Percentiles rank a stretch among this genome's conserved stretches.
Conservation (phyloP, 2,113 vertebrate genomes). For the Oreochromis niloticus region DNA sequence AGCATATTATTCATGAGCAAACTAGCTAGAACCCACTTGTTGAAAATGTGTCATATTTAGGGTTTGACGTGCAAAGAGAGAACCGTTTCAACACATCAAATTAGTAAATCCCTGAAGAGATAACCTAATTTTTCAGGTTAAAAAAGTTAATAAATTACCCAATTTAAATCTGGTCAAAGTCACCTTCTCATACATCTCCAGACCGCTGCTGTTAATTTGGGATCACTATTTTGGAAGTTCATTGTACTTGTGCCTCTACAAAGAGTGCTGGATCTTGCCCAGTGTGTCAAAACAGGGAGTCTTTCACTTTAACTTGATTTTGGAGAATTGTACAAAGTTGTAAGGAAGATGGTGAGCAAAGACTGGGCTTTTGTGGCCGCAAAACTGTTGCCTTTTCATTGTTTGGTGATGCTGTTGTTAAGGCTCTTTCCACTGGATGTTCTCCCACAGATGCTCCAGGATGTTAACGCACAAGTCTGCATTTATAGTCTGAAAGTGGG, state of each 20-base stretch:
- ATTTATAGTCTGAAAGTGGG: background rate
- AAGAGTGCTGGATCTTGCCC: accelerated
- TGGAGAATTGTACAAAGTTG: background rate
- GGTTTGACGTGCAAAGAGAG: background rate
- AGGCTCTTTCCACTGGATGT: background rate
- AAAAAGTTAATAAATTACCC: background rate
- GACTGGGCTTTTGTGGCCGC: background rate
- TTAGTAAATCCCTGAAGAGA: background rate
- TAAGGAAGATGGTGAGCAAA: background rate
- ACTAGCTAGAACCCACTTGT: background rate
- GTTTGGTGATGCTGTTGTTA: background rate
- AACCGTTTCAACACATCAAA: background rate
- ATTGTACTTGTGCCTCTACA: background rate
- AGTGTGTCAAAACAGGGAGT: background rate
- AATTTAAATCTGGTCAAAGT: background rate
- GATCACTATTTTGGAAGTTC: background rate
- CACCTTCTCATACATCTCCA: background rate
- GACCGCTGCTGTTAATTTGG: background rate
- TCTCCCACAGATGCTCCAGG: background rate
- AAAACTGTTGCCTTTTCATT: background rate
- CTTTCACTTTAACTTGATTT: background rate
- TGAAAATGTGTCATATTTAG: background rate
- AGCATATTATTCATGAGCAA: background rate
- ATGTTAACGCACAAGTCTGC: background rate
- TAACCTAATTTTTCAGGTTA: background rate